Conservation (phyloP, 1,140 invertebrate genomes). For the Ceratina japonica region DNA sequence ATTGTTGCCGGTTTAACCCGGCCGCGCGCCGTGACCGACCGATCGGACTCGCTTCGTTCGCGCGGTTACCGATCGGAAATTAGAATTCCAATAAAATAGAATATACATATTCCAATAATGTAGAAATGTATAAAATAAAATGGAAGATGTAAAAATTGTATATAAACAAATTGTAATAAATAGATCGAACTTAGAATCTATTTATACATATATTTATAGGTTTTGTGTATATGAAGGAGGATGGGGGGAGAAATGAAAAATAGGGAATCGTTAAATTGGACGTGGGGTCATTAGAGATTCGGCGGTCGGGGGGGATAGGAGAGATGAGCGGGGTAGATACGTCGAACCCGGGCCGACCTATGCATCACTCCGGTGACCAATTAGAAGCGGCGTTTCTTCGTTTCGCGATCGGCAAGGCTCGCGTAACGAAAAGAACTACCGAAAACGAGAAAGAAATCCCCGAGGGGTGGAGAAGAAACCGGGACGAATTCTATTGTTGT, state of each 20-base stretch:
- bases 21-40: too few species aligned
- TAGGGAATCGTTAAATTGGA: slow-evolving; percentile 68
- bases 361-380: slow-evolving; percentile 71
- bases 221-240: too few species aligned
- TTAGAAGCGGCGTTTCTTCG: slow-evolving; percentile 65
- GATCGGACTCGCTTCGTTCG: too few species aligned
- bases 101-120: too few species aligned
- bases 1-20: too few species aligned
- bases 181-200: too few species aligned
- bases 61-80: too few species aligned
- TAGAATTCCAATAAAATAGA: too few species aligned
- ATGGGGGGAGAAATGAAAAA: slow-evolving; percentile 23
- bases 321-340: slow-evolving; percentile 70
- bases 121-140: too few species aligned
- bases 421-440: slow-evolving; percentile 38
- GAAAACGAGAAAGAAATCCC: slow-evolving; percentile 28
- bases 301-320: slow-evolving; percentile 9
- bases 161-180: too few species aligned
- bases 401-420: slow-evolving; percentile 45
- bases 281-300: slow-evolving; percentile 65
- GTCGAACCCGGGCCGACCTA: slow-evolving; percentile 62
- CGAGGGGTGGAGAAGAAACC: not conserved
- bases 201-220: too few species aligned
- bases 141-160: too few species aligned
- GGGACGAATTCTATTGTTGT: slow-evolving; percentile 25